These are phyloP conservation scores for Anabacerthia variegaticeps DNA, from an alignment of 2,797 vertebrate genomes.

Conservation along the genomic window DNA sequence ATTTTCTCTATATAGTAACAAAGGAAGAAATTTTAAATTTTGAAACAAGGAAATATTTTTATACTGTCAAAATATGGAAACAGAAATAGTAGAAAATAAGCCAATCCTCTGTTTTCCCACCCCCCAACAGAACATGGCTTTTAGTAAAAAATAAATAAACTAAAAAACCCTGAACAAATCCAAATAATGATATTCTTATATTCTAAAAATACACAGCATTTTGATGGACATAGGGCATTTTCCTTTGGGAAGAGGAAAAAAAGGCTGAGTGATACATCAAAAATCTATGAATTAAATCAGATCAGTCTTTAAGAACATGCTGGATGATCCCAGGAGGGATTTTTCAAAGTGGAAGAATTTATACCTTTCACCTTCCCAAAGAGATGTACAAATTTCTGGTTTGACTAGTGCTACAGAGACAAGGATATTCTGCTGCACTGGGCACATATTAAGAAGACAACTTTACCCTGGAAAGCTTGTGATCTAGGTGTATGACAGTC, in stretches of 20 bases:
- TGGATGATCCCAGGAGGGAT: neutral
- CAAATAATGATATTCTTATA: neutral
- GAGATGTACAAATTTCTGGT: neutral
- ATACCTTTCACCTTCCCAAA: neutral
- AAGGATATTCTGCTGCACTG: neutral
- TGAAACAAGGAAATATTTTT: neutral
- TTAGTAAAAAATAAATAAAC: neutral
- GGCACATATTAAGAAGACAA: neutral
- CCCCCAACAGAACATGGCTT: neutral
- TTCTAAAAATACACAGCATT: neutral
- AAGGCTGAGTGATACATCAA: neutral
- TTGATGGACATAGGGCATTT: neutral
- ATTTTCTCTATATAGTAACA: neutral
- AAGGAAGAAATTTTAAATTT: neutral
- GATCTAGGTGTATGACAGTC: neutral
- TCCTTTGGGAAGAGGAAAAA: neutral
- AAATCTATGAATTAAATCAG: neutral
- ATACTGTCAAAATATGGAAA: neutral
- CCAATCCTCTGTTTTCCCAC: neutral
- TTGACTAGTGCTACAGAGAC: neutral
- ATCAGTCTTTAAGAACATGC: neutral
- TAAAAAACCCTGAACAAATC: fast-evolving
- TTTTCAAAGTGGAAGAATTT: neutral
- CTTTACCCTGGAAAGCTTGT: neutral
- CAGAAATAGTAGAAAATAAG: neutral